Evolutionary conservation across 2,113 vertebrate genomes (phyloP).

Genomic region (Cynopterus brachyotis): DNA sequence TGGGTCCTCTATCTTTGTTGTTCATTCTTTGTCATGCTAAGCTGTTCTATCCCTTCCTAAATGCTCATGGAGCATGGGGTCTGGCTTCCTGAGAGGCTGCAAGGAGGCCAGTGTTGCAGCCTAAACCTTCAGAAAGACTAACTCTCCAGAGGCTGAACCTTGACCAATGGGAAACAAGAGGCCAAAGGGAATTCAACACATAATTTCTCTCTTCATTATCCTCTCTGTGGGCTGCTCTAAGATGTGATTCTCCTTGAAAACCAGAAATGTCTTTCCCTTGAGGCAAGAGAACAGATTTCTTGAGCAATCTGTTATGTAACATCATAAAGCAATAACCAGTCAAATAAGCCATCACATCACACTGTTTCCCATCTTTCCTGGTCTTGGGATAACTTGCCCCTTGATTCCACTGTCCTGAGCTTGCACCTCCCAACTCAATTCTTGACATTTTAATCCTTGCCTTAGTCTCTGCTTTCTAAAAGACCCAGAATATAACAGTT

Average conservation of each 20-base stretch:
- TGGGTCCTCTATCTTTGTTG: neutral
- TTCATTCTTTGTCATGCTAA: neutral
- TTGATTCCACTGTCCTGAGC: neutral
- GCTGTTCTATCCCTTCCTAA: neutral
- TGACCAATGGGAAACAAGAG: neutral
- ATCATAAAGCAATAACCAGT: neutral
- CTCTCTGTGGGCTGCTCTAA: neutral
- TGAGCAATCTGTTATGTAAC: fast-evolving
- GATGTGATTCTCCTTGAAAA: neutral
- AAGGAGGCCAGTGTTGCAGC: neutral
- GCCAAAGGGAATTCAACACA: neutral
- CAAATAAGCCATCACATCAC: neutral
- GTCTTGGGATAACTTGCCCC: neutral
- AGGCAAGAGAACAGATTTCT: neutral
- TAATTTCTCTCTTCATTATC: neutral
- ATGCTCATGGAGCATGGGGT: too few species aligned
- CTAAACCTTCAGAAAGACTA: neutral
- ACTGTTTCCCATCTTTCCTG: neutral
- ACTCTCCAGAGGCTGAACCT: neutral
- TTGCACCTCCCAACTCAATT: neutral
- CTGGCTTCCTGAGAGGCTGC: neutral
- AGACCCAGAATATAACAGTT: neutral
- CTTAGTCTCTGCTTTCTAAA: neutral
- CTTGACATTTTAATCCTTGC: neutral
- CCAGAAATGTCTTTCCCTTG: neutral